Percentiles rank a stretch among this genome's conserved stretches.
Conservation (phyloP, 2,113 vertebrate species). For the Macrotis lagotis region DNA sequence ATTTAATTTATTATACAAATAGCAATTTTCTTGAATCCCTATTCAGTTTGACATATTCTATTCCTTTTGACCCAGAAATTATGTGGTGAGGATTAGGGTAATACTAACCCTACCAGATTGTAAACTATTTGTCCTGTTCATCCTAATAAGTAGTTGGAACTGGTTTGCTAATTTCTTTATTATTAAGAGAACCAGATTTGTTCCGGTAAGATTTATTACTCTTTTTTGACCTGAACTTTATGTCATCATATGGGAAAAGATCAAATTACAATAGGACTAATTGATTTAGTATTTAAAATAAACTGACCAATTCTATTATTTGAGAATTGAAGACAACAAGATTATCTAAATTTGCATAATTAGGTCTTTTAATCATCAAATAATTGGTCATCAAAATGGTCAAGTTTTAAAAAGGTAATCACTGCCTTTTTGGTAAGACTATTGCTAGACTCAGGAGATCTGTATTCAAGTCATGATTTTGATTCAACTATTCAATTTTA, state of each 20-base stretch:
- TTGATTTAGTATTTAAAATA: neutral
- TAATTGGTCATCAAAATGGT: neutral
- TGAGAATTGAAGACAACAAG: neutral
- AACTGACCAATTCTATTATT: neutral
- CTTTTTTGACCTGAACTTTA: neutral
- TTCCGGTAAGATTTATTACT: neutral
- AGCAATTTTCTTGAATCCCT: neutral
- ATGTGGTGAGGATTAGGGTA: neutral
- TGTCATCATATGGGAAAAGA: neutral
- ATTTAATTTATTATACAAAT: conserved; percentile 21
- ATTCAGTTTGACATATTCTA: neutral
- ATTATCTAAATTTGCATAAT: neutral
- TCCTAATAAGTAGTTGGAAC: neutral
- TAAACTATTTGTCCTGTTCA: neutral
- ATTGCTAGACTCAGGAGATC: neutral
- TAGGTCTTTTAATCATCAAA: neutral
- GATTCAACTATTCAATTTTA: neutral
- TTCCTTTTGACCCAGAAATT: conserved; percentile 3
- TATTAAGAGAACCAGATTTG: neutral
- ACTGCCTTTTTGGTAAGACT: neutral
- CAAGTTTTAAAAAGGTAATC: neutral
- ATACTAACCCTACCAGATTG: neutral
- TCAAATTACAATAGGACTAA: neutral
- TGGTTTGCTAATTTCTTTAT: neutral
- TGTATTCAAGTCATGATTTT: neutral